Base-by-base conservation (phyloP, 2,797 vertebrate species). In the Lycodopsis pacificus region DNA sequence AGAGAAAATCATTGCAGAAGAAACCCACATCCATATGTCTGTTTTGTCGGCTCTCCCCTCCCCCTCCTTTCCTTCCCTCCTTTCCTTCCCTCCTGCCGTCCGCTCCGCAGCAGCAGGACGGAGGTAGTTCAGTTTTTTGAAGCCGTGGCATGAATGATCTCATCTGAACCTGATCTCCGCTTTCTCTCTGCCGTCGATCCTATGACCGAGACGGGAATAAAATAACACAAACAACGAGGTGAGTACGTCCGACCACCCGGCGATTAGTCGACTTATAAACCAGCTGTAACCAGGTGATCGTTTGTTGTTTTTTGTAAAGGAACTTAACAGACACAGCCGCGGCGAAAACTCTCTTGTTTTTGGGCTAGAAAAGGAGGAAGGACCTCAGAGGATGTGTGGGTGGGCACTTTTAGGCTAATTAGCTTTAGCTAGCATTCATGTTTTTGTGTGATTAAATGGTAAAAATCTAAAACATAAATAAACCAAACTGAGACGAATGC, bases 101-200 rank as follows among this genome's bases (percentile, higher is more conserved):
- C 82, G 80, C 90, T 84, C 86, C 73, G 81, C 89, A 80, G 79
- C 81, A 65, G 76, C 74, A 77, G 89, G 79, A 88, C 89, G 82
- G 88, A 89, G 94, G 36, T 81, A 81, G 80, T 87, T 91, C 90
- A 87, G 83, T 92, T 89, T 54, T 91, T 80, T 93, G 92, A 92
- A 94, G 93, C 94, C 94, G 94, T 94, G 94, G 93, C 94, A 94
- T 94, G 93, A 94, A 95, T 94, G 93, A 94, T 93, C 94, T 93
- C 94, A 94, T 94, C 92, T 92, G 88, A 93, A 90, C 91, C 89
- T 84, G 88, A 92, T 92, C 93, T 93, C 88, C 90, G 90, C 91
- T 92, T 88, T 87, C 83, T 11, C 10, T 76, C 91, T 81, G 88
- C 88, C 88, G 92, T 91, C 91, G 91, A 94, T 92, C 93, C 90